Conservation (phyloP, 2,888 invertebrate genomes). For the Diarsia rubi region DNA sequence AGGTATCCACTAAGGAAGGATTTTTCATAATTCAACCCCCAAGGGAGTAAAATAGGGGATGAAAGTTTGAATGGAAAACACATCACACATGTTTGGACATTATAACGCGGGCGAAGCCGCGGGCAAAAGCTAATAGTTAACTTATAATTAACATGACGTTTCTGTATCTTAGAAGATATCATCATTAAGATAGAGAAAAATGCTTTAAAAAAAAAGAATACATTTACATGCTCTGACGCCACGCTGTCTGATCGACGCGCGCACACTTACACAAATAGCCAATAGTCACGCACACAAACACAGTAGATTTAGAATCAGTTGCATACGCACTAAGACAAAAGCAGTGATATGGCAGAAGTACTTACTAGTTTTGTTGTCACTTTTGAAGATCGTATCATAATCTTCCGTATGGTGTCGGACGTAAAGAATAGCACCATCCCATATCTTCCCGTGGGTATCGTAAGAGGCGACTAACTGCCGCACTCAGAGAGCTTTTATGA, state of each 20-base stretch:
- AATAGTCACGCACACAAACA: conserved; percentile 29
- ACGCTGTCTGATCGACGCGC: conserved; percentile 56
- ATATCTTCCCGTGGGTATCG: no score
- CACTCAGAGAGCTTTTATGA: no score
- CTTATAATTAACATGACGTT: not conserved
- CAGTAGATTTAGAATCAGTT: not conserved
- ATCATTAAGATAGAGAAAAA: conserved; percentile 46
- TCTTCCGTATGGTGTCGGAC: no score
- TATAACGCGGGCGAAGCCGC: no score
- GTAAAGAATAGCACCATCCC: no score
- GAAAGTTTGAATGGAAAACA: no score
- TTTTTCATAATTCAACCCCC: no score
- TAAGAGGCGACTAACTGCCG: no score
- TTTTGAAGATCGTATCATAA: not conserved
- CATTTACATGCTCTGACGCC: conserved; percentile 45
- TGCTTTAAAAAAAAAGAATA: conserved; percentile 11
- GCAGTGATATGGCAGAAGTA: conserved; percentile 22
- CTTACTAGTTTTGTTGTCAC: conserved; percentile 6
- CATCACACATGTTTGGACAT: no score
- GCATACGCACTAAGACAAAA: not conserved
- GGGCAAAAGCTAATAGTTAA: no score
- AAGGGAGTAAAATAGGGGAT: no score
- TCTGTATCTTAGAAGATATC: conserved; percentile 30
- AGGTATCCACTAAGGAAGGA: no score
- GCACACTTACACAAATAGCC: conserved; percentile 16